These are phyloP conservation scores for Elegia similella DNA, from an alignment of 2,888 invertebrate species.

Conservation along the genomic window DNA sequence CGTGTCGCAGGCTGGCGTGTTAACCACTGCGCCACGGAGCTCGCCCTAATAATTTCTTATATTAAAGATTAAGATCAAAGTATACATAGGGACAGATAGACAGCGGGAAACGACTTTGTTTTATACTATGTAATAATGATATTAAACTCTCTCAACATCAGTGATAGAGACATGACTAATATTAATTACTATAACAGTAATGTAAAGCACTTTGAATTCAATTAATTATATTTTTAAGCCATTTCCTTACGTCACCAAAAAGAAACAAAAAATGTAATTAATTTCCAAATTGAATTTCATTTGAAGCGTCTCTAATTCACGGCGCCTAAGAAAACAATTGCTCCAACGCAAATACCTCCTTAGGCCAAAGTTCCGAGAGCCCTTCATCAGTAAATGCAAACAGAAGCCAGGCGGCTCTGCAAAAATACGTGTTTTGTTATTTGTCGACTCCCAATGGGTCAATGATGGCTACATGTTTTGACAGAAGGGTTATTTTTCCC, in stretches of 20 bases:
- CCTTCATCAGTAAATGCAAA: slow-evolving; percentile 13
- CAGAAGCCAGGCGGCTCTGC: not conserved
- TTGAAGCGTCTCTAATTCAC: slow-evolving; percentile 1
- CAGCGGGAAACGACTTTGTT: too few relatives aligned
- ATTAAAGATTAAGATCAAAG: too few relatives aligned
- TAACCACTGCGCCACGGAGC: too few relatives aligned
- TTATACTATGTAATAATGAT: too few relatives aligned
- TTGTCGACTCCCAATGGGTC: slow-evolving; percentile 1
- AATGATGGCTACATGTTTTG: slow-evolving; percentile 2
- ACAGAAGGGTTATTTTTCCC: not conserved
- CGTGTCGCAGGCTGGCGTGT: too few relatives aligned
- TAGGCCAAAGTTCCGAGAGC: not conserved
- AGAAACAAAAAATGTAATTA: not conserved
- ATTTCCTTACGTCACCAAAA: not conserved
- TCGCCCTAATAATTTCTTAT: too few relatives aligned
- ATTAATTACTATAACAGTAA: too few relatives aligned
- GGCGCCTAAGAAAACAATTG: slow-evolving; percentile 10
- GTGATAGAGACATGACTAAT: too few relatives aligned
- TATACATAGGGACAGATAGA: too few relatives aligned
- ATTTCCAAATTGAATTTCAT: slow-evolving; percentile 10
- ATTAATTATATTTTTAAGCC: not conserved
- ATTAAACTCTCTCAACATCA: too few relatives aligned
- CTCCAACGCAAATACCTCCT: slow-evolving; percentile 1
- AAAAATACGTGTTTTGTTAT: slow-evolving; percentile 11
- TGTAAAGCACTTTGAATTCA: not conserved